Base-by-base conservation (phyloP, 1,140 invertebrate genomes). In the Campoletis sonorensis region DNA sequence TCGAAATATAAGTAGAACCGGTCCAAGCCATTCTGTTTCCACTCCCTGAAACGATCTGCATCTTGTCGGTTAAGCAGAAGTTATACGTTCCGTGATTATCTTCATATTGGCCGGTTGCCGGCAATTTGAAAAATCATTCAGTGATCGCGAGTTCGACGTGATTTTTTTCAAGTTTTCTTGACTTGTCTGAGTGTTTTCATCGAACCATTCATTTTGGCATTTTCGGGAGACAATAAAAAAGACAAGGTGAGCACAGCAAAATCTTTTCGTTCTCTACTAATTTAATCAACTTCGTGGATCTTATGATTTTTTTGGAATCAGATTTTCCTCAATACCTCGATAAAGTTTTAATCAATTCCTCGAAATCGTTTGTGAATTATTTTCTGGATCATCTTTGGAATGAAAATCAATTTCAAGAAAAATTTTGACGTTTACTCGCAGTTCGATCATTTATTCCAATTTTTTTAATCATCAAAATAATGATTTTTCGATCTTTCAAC, bases 1-100 rank as follows among this genome's bases (percentile, higher is more conserved):
- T 11, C 27, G 51, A 79, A 81, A 84, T 89, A 89, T 89, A 89
- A 89, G 82, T 83, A 87, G 88, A 89, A 89, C 88, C 88, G 88
- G 88, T 89, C 87, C 87, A 88, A 83, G 86, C 84, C 79, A 84
- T 80, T 81, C 76, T 81, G 81, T 87, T 89, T 84, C 84, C 86
- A 87, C 87, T 89, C 82, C 26, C 77, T 78, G 79, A 67, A 84
- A 58, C 81, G 82, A 85, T 82, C 75, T 80, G 82, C 80, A 83
- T 86, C 84, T 86, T 83, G 83, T 84, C 79, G 83, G 82, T 84
- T 81, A 67, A 67, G 75, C 30, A 40, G 37, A 23, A 45, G 23
- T 45, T 40, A 67, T 37, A 26, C 15, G 76, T 72, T 51, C 15
- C 21, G 61, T 40, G 30, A 54, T 79, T 75, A 51, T 75, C 10